These are phyloP conservation scores for Octonoba sinensis DNA, from an alignment of 2,888 invertebrate genomes.

Conservation along the genomic window DNA sequence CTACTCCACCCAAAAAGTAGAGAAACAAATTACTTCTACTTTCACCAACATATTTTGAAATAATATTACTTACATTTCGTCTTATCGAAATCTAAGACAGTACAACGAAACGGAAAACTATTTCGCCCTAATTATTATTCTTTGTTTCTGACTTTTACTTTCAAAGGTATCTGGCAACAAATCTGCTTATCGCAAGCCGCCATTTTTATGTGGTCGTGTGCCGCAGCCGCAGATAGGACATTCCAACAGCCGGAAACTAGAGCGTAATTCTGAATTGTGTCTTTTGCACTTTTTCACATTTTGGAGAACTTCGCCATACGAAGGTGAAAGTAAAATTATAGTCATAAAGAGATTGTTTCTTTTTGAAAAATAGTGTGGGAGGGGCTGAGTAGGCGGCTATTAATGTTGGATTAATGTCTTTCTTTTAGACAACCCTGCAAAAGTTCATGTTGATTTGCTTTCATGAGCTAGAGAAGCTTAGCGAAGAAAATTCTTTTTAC, in stretches of 20 bases:
- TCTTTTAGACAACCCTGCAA: too few species aligned
- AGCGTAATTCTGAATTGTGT: conserved; percentile 16
- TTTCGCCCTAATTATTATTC: conserved; percentile 22
- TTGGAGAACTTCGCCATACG: too few species aligned
- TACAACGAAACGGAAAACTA: conserved; percentile 22
- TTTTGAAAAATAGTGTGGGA: conserved; percentile 20
- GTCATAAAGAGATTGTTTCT: too few species aligned
- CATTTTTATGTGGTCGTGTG: conserved; percentile 53
- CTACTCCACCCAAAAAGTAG: conserved; percentile 22
- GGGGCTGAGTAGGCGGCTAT: conserved; percentile 22
- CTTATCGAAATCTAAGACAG: conserved; percentile 43
- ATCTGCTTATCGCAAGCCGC: conserved; percentile 41
- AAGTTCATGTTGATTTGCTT: too few species aligned
- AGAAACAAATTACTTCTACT: conserved; percentile 3
- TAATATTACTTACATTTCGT: conserved; percentile 33
- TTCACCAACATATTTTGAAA: conserved; percentile 14
- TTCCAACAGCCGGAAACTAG: conserved; percentile 28
- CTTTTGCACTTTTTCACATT: neutral
- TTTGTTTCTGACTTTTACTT: conserved; percentile 29
- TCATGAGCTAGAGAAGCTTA: too few species aligned
- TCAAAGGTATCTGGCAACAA: conserved; percentile 10
- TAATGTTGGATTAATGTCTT: neutral
- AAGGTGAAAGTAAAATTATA: too few species aligned
- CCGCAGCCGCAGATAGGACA: conserved; percentile 23
- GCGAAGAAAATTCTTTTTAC: too few species aligned